phyloP scores from a whole-genome alignment of 1,140 invertebrate genomes.

The Apolygus lucorum region DNA sequence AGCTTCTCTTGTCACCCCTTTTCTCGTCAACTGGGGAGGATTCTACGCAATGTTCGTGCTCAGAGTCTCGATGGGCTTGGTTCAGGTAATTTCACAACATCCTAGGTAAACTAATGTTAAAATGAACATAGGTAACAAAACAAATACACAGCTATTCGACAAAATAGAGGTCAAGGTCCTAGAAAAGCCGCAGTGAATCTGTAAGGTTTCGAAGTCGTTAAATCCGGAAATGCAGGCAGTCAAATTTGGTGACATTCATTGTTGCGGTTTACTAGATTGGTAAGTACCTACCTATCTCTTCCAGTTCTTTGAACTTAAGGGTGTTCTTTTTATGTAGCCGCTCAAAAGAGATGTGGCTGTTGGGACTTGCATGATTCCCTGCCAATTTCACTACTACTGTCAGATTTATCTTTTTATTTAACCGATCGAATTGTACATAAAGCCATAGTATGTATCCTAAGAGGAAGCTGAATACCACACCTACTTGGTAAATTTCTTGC shows the following conservation, averaged over 20 bases:
- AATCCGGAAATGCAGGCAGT: neutral
- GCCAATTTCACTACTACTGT: too few relatives aligned
- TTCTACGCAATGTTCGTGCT: conserved; percentile 1
- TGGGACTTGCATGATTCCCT: too few relatives aligned
- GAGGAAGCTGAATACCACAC: too few relatives aligned
- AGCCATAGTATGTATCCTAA: too few relatives aligned
- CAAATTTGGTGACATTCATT: neutral
- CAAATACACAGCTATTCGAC: neutral
- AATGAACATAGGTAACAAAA: neutral
- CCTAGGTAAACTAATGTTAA: neutral
- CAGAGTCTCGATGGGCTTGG: conserved; percentile 15
- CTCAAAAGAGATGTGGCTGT: too few relatives aligned
- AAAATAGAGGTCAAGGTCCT: neutral
- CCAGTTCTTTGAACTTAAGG: too few relatives aligned
- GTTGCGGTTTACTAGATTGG: neutral
- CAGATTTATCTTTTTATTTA: too few relatives aligned
- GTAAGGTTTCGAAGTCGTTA: neutral
- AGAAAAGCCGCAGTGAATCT: neutral
- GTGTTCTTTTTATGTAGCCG: too few relatives aligned
- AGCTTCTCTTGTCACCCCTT: conserved; percentile 4
- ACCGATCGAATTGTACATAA: too few relatives aligned
- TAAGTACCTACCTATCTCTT: too few relatives aligned
- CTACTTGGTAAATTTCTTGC: too few relatives aligned
- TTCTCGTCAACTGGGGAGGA: conserved; percentile 4
- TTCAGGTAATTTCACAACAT: conserved; percentile 9